Percentiles rank a stretch among this genome's conserved stretches.
Evolutionary conservation across 2,113 vertebrate species (phyloP).

Genomic region (Platichthys flesus): DNA sequence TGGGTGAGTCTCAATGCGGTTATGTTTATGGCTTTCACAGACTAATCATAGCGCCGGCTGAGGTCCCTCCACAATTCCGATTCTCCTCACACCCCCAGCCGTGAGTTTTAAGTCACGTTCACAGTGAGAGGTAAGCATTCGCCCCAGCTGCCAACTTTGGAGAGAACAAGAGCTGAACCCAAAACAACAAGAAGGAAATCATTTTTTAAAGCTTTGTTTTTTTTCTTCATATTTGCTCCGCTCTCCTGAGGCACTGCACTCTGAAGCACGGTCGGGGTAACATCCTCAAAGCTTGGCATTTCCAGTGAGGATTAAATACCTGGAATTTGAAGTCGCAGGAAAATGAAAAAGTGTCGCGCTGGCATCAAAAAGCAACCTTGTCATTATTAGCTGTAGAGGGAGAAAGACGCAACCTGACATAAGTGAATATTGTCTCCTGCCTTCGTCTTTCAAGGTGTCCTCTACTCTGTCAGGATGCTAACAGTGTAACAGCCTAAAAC

Average conservation of each 20-base stretch:
- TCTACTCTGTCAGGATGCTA: slow-evolving; percentile 52
- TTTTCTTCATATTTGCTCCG: slow-evolving; percentile 62
- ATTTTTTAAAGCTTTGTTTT: slow-evolving; percentile 64
- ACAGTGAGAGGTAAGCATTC: slow-evolving; percentile 53
- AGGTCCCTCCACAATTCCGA: slow-evolving; percentile 49
- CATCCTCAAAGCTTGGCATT: slow-evolving; percentile 75
- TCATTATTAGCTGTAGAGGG: slow-evolving; percentile 70
- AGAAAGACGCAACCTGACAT: slow-evolving; percentile 66
- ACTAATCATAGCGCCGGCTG: slow-evolving; percentile 51
- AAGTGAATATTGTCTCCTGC: slow-evolving; percentile 58
- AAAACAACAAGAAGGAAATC: slow-evolving; percentile 64
- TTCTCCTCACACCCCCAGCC: slow-evolving; percentile 61
- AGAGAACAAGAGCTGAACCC: slow-evolving; percentile 65
- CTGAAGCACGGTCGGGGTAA: slow-evolving; percentile 67
- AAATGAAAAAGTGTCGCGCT: slow-evolving; percentile 75
- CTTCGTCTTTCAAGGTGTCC: slow-evolving; percentile 70
- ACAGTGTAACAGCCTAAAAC: slow-evolving; percentile 33
- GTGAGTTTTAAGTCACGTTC: slow-evolving; percentile 60
- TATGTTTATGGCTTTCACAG: slow-evolving; percentile 37
- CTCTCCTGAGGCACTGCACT: slow-evolving; percentile 68
- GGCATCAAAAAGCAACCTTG: slow-evolving; percentile 75
- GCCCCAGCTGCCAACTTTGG: slow-evolving; percentile 59
- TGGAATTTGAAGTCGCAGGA: slow-evolving; percentile 69
- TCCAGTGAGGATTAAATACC: slow-evolving; percentile 76
- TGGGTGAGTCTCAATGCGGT: background rate